phyloP scores from a whole-genome alignment of 2,797 vertebrate genomes.

The Clarias fuscus region DNA sequence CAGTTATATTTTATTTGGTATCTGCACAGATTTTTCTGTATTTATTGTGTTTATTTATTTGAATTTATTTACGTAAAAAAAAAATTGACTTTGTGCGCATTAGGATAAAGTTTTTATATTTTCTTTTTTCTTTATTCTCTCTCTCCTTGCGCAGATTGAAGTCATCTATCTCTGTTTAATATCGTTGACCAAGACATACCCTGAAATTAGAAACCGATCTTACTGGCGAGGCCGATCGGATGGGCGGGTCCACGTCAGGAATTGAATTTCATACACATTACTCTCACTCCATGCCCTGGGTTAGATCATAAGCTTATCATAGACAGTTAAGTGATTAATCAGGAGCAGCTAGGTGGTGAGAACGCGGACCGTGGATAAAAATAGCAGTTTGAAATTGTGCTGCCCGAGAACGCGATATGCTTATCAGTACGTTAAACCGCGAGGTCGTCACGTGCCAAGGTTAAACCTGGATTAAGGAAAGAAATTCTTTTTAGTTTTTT shows the following conservation, averaged over 20 bases:
- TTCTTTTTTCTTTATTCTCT: not conserved
- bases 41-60: too few species aligned
- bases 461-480: not conserved
- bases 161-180: not conserved
- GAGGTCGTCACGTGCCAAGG: not conserved
- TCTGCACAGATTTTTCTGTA: too few species aligned
- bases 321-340: constrained; percentile 1
- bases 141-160: not conserved
- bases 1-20: too few species aligned
- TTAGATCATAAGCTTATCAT: constrained; percentile 8
- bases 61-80: too few species aligned
- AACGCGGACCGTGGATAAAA: constrained; percentile 9
- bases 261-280: not conserved
- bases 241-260: not conserved
- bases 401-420: not conserved
- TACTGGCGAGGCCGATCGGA: not conserved
- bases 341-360: constrained; percentile 3
- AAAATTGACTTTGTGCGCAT: too few species aligned
- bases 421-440: not conserved
- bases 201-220: constrained; percentile 1
- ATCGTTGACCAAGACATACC: not conserved
- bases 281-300: not conserved
- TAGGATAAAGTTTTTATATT: not conserved
- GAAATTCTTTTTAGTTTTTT: not conserved
- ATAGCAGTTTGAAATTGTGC: not conserved